Evolutionary conservation across 2,113 vertebrate genomes (phyloP).

Genomic region (Solea senegalensis): DNA sequence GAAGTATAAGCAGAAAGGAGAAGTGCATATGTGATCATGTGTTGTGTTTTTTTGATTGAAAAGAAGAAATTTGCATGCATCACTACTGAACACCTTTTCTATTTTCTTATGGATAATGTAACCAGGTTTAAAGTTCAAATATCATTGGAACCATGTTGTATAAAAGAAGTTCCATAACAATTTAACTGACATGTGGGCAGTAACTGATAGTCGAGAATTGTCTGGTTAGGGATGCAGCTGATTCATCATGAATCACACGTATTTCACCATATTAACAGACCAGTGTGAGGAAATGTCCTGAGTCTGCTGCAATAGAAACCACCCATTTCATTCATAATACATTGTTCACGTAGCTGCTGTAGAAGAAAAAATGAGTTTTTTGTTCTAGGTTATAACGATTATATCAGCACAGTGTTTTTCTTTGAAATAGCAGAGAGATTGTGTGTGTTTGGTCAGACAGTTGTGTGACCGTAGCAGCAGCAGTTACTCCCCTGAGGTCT

Average conservation of each 20-base stretch:
- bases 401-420: background rate
- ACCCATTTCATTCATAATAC: background rate
- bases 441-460: slow-evolving; percentile 15
- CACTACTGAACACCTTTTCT: too few species aligned
- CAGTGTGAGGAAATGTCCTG: slow-evolving; percentile 3
- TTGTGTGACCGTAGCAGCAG: slow-evolving; percentile 7
- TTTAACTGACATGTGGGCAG: too few species aligned
- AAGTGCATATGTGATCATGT: background rate
- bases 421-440: background rate
- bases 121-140: too few species aligned
- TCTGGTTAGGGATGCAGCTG: background rate
- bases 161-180: too few species aligned
- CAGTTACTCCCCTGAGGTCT: slow-evolving; percentile 26
- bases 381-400: background rate
- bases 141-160: too few species aligned
- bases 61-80: too few species aligned
- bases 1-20: background rate
- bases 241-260: background rate
- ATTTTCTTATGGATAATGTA: too few species aligned
- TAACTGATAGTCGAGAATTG: background rate
- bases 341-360: background rate
- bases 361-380: too few species aligned
- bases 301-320: background rate
- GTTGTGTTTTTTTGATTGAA: background rate
- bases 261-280: slow-evolving; percentile 3